Evolutionary conservation across 2,797 vertebrate genomes (phyloP), one percentile per base, ranked within the genome.

Genomic region (Buphagus erythrorhynchus): DNA sequence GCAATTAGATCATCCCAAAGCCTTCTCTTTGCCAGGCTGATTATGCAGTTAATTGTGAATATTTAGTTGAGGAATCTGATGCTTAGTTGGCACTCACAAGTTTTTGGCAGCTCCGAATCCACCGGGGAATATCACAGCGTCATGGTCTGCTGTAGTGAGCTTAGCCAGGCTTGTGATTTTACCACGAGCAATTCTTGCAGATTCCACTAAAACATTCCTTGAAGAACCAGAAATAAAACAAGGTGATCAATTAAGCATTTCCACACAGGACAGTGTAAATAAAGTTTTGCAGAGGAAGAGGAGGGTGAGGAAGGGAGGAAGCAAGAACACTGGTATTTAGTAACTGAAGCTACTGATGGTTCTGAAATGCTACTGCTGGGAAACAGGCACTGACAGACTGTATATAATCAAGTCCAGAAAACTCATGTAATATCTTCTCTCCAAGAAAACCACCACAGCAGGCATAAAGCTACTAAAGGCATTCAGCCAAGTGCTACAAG

Each of bases 71-170:
- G 36, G 14, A 66, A 17, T 67, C 19, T 78, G 63, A 77, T 26
- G 36, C 7, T 91, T 49, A 76, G 51, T 8, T 79, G 59, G 46
- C 55, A 98, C 98, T 93, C 94, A 99, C 99, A 99, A 90, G 94
- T 99, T 99, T 97, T 99, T 99, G 71, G 98, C 98, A 13, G 98
- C 99, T 42, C 99, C 99, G 4, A 99, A 99, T 40, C 99, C 98
- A 76, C 99, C 99, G 0, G 98, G 99, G 92, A 99, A 99, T 95
- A 99, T 98, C 96, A 98, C 97, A 1, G 98, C 99, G 25, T 99
- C 99, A 1, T 99, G 98, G 91, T 98, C 94, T 86, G 92, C 87
- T 9, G 97, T 98, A 3, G 72, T 97, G 61, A 99, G 98, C 65
- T 97, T 93, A 28, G 97, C 97, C 91, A 99, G 96, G 71, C 98